Percentiles rank a stretch among this genome's conserved stretches.
phyloP scores from a whole-genome alignment of 2,888 invertebrate genomes.

The Polymixis flavicincta region DNA sequence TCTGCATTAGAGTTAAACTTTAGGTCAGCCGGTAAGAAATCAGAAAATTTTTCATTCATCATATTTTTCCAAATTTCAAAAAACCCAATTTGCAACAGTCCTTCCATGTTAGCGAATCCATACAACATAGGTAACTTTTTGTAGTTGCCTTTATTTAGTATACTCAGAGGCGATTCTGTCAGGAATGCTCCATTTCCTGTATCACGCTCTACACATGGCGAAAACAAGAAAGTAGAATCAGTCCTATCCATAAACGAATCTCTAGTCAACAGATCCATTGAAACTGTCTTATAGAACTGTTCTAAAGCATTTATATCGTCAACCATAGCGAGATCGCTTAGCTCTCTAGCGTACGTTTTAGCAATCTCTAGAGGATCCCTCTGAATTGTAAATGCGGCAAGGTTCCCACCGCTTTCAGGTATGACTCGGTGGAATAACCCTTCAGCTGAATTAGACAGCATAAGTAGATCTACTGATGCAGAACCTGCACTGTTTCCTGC shows the following conservation, averaged over 20 bases:
- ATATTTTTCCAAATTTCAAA: slow-evolving; percentile 51
- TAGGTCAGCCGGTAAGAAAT: slow-evolving; percentile 61
- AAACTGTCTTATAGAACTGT: slow-evolving; percentile 72
- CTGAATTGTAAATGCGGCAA: slow-evolving; percentile 67
- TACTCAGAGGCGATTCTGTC: slow-evolving; percentile 65
- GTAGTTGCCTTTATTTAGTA: slow-evolving; percentile 69
- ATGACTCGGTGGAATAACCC: slow-evolving; percentile 74
- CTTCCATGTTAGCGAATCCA: slow-evolving; percentile 71
- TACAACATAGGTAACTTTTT: slow-evolving; percentile 67
- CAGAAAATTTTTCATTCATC: slow-evolving; percentile 78
- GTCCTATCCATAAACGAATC: slow-evolving; percentile 57
- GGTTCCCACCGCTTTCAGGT: slow-evolving; percentile 72
- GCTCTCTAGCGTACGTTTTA: slow-evolving; percentile 64
- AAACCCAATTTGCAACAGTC: slow-evolving; percentile 49
- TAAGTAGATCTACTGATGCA: slow-evolving; percentile 68
- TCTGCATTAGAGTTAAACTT: slow-evolving; percentile 67
- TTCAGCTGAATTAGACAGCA: slow-evolving; percentile 68
- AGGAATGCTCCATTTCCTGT: neutral
- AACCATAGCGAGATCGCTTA: slow-evolving; percentile 65
- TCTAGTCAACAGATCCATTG: slow-evolving; percentile 41
- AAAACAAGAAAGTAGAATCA: slow-evolving; percentile 63
- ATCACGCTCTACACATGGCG: slow-evolving; percentile 64
- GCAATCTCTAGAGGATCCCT: slow-evolving; percentile 73
- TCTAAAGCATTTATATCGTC: slow-evolving; percentile 73
- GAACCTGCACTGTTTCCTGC: slow-evolving; percentile 73